Percentiles rank a stretch among this genome's conserved stretches.
phyloP scores from a whole-genome alignment of 2,797 vertebrate genomes.

The Brachymystax lenok region DNA sequence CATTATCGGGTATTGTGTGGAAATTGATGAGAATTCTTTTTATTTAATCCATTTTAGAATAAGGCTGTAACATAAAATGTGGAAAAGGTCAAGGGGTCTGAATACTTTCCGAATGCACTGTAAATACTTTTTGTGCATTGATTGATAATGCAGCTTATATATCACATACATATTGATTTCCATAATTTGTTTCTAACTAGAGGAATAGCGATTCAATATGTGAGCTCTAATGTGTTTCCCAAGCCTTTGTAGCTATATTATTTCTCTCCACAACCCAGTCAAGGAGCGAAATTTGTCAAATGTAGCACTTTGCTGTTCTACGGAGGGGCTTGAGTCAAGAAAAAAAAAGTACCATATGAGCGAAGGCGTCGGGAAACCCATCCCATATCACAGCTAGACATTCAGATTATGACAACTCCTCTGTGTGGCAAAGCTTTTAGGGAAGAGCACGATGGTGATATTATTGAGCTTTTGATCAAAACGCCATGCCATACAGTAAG shows the following conservation, averaged over 20 bases:
- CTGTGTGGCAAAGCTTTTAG: slow-evolving; percentile 17
- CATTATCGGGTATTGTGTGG: too few species aligned
- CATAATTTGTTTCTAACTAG: slow-evolving; percentile 11
- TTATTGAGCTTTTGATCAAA: slow-evolving; percentile 14
- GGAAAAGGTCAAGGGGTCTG: too few species aligned
- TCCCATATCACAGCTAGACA: background rate
- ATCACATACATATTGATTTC: slow-evolving; percentile 10
- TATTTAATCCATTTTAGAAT: too few species aligned
- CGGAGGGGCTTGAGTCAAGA: background rate
- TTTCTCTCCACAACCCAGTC: background rate
- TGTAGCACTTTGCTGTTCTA: background rate
- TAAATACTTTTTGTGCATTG: slow-evolving; percentile 22
- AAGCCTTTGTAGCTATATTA: background rate
- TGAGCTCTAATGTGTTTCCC: background rate
- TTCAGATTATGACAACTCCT: background rate
- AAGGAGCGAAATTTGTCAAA: background rate
- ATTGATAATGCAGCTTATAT: background rate
- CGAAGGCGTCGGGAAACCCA: background rate
- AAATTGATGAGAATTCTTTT: too few species aligned
- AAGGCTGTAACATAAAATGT: too few species aligned
- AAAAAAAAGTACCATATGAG: background rate
- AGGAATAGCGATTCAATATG: background rate
- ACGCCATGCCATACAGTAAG: slow-evolving; percentile 30
- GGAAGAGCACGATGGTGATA: background rate
- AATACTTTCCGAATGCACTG: background rate